Base-by-base conservation (phyloP, 2,888 invertebrate species). In the Polydrusus cervinus region DNA sequence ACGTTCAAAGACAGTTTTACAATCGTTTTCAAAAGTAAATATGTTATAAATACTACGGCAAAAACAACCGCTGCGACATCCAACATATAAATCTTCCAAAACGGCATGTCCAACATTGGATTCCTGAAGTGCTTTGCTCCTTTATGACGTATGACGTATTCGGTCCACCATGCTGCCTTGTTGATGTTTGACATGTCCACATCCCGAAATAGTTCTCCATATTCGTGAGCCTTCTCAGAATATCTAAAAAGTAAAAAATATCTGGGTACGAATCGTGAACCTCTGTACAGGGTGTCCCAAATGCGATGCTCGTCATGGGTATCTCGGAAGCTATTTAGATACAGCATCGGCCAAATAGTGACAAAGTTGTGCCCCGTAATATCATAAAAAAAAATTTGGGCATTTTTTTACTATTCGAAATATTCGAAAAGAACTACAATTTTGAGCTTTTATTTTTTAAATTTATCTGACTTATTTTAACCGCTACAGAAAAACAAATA, bases 161-260 rank as follows among this genome's bases (percentile, higher is more conserved):
- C 82, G 13, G 78, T 80, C 81, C 82, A 81, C 79, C 80, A 82
- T 20, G 80, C 75, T n/a, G 80, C 80, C 57, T 75, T 80, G 18
- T 82, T 74, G 14, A 82, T 45, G 47, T 79, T 76, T 7, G 79
- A 45, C 2, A 74, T 68, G 45, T 80, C 79, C 30, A 78, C 78
- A 49, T 82, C 82, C 53, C 60, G 60, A 13, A 79, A 78, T 51
- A 82, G 78, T 20, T 78, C 74, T 1, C 79, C 76, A 62, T 79
- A 70, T 61, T 79, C 77, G 38, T 67, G 18, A 10, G 79, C 80
- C 30, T 76, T 80, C 30, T 78, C 60, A 14, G 68, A 38, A 60
- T 81, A 82, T 60, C 82, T 82, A 16, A 16, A 75, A 77, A 64
- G n/a, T 30, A 34, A 38, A 57, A 40, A 20, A 10, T n/a, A n/a